Evolutionary conservation across 2,888 invertebrate genomes (phyloP), one percentile per base, ranked within the genome.

Genomic region (Helobdella robusta): DNA sequence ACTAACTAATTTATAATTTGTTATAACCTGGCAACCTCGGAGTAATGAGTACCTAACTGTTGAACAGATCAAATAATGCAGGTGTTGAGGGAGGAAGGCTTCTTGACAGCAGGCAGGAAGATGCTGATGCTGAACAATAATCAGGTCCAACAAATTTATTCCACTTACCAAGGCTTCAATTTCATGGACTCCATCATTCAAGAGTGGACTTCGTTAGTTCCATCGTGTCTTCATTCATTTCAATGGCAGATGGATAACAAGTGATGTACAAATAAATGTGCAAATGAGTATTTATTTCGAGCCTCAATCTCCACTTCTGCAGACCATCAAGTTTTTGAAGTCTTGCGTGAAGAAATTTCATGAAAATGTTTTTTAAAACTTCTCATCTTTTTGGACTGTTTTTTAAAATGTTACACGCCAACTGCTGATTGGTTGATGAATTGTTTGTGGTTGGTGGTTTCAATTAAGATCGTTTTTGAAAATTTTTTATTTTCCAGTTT

Each of bases 21-120:
- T n/a, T n/a, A n/a, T n/a, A n/a, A n/a, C n/a, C n/a, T n/a, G n/a
- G n/a, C n/a, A n/a, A n/a, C n/a, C n/a, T n/a, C n/a, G n/a, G n/a
- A n/a, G n/a, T n/a, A n/a, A n/a, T n/a, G n/a, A n/a, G n/a, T n/a
- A n/a, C n/a, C n/a, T n/a, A n/a, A n/a, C n/a, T n/a, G n/a, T n/a
- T n/a, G n/a, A n/a, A 23, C 62, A 62, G 62, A 48, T 28, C 62
- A 62, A n/a, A 50, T 62, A 15, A 62, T 62, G 50, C 20, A n/a
- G n/a, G 28, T 18, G 1, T 11, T 62, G 28, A 46, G 46, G 34
- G 62, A 62, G 11, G 62, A 62, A 20, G 50, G 62, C 34, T 62
- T 50, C 50, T 23, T 62, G 20, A 44, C 50, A 44, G 62, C 62
- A 15, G 62, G 46, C 32, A 46, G 34, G 28, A 62, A 62, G 50